Base-by-base conservation (phyloP, 2,113 vertebrate genomes). In the Centropristis striata region DNA sequence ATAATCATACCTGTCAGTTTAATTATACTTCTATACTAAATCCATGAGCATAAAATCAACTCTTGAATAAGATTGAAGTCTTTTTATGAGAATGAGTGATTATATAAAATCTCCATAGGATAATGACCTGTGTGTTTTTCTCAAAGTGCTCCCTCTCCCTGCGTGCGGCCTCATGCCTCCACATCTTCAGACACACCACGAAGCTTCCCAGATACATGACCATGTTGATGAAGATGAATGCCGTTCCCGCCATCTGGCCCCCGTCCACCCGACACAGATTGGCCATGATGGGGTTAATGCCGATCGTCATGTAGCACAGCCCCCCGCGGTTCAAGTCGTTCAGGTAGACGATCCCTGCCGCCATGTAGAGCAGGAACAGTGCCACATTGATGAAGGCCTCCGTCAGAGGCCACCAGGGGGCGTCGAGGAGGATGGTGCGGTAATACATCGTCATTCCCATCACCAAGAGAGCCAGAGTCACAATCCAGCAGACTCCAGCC, bases 371-470 rank as follows among this genome's bases (percentile, higher is more conserved):
- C n/a, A 96, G 77, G 50, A 93, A 96, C 80, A 96, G 36, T 0
- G 85, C 80, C 25, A 94, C 12, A 18, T 96, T 96, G 67, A 95
- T 90, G 46, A 89, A 80, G 4, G 92, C 94, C 80, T 96, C 96
- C 0, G 95, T 93, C 39, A 96, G 87, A 0, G 95, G 96, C 96
- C 96, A 96, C 96, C 96, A 96, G 74, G 90, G 64, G 2, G 96
- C 87, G 66, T 94, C 83, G 0, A 96, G 93, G 37, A 96, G 95
- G 67, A 96, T 94, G 25, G 93, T 92, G 61, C 92, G 87, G 63
- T 96, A 96, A 86, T 95, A 95, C 92, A 94, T 92, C 0, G 96
- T 95, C 60, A 95, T 61, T 8, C 96, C 95, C 47, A 95, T 79
- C 32, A 91, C 92, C 54, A 94, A 59, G 9, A 96, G 81, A 4